Conservation (phyloP, 1,140 invertebrate genomes). For the Pseudomyrmex dendroicus region DNA sequence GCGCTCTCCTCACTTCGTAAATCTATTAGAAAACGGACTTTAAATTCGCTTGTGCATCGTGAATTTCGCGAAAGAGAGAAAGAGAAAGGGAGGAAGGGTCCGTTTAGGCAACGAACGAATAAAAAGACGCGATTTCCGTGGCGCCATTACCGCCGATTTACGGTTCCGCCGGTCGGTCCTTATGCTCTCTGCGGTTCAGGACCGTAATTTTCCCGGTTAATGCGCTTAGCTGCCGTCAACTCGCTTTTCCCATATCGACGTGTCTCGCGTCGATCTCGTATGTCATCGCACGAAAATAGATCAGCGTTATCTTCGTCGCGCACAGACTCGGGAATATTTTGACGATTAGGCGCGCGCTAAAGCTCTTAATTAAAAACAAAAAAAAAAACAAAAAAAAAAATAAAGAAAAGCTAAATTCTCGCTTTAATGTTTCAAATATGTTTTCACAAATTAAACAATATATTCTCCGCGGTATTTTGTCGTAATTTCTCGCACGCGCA, state of each 20-base stretch:
- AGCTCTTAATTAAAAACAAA: not conserved
- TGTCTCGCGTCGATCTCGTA: conserved; percentile 53
- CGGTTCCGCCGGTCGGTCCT: conserved; percentile 39
- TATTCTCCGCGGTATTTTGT: not conserved
- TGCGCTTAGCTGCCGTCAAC: conserved; percentile 51
- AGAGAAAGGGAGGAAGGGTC: conserved; percentile 32
- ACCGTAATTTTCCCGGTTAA: conserved; percentile 65
- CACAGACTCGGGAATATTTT: not conserved
- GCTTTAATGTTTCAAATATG: no score
- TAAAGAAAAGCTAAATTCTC: not conserved
- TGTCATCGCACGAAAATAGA: conserved; percentile 70
- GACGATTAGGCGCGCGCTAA: not conserved
- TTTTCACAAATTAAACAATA: no score
- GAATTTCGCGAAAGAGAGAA: conserved; percentile 22
- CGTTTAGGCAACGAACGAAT: conserved; percentile 22
- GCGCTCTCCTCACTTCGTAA: conserved; percentile 65
- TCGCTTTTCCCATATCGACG: conserved; percentile 60
- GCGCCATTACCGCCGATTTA: conserved; percentile 64
- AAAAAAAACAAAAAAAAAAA: not conserved
- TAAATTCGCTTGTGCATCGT: conserved; percentile 46
- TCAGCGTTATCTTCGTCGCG: conserved; percentile 8
- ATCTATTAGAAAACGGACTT: conserved; percentile 56
- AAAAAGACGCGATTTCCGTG: conserved; percentile 58
- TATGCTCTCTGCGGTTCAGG: conserved; percentile 19
- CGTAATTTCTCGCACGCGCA: not conserved